phyloP scores from a whole-genome alignment of 2,888 invertebrate species.

The Cryptophagus acutangulus region DNA sequence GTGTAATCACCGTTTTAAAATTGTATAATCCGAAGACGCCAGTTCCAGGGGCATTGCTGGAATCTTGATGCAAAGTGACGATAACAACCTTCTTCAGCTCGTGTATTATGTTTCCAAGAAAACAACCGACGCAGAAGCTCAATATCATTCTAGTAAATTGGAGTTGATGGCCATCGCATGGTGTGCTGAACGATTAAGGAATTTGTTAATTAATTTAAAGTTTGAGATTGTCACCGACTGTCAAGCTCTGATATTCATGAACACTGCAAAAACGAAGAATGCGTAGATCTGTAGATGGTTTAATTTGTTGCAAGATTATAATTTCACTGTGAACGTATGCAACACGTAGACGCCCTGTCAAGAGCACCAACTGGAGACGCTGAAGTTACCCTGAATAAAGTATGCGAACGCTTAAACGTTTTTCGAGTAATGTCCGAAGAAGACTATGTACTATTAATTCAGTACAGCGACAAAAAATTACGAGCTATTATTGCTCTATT shows the following conservation, averaged over 20 bases:
- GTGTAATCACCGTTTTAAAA: constrained; percentile 11
- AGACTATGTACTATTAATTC: constrained; percentile 15
- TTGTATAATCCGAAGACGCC: constrained; percentile 22
- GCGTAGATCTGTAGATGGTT: constrained; percentile 28
- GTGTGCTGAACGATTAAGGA: constrained; percentile 24
- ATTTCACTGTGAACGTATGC: constrained; percentile 24
- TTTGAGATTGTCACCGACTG: constrained; percentile 28
- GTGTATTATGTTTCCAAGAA: constrained; percentile 28
- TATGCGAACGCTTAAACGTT: constrained; percentile 9
- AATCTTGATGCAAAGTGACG: constrained; percentile 28
- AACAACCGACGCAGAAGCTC: constrained; percentile 25
- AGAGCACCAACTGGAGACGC: constrained; percentile 21
- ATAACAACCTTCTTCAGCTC: constrained; percentile 22
- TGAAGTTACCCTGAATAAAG: constrained; percentile 11
- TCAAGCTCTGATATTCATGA: constrained; percentile 27
- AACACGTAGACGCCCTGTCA: constrained; percentile 27
- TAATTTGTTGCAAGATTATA: constrained; percentile 23
- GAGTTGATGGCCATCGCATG: constrained; percentile 30
- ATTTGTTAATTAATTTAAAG: constrained; percentile 20
- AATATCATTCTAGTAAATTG: constrained; percentile 28
- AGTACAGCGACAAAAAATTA: constrained; percentile 16
- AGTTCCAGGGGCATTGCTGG: constrained; percentile 25
- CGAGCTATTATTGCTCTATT: constrained; percentile 14
- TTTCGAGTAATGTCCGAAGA: constrained; percentile 14
- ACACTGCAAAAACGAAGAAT: constrained; percentile 26